These are phyloP conservation scores for Hirundo rustica DNA, from an alignment of 2,797 vertebrate genomes.

Conservation along the genomic window DNA sequence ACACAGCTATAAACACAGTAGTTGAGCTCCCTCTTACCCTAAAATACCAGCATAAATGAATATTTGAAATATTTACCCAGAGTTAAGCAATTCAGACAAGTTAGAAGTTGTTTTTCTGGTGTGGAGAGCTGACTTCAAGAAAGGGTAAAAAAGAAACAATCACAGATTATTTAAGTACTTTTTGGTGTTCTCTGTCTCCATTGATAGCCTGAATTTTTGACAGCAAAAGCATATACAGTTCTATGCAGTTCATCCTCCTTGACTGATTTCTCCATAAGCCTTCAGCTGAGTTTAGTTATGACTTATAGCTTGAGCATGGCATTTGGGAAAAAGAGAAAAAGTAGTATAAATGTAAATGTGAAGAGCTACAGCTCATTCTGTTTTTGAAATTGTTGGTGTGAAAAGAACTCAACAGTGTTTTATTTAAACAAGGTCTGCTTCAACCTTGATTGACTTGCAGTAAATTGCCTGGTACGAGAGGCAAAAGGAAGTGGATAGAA, in stretches of 20 bases:
- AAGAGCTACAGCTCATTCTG: conserved; percentile 79
- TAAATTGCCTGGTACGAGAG: conserved; percentile 84
- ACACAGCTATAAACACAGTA: neutral
- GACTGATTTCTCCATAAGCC: conserved; percentile 45
- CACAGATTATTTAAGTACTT: conserved; percentile 4
- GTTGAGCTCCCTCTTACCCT: neutral
- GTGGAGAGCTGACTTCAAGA: neutral
- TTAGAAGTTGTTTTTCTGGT: neutral
- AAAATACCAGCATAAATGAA: neutral
- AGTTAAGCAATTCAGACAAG: neutral
- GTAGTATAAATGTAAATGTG: conserved; percentile 81
- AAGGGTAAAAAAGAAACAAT: neutral
- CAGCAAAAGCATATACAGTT: conserved; percentile 23
- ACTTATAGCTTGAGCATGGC: conserved; percentile 70
- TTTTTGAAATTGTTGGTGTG: conserved; percentile 82
- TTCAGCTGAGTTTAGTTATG: conserved; percentile 61
- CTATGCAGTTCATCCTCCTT: conserved; percentile 32
- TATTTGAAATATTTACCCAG: neutral
- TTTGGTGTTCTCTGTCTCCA: conserved; percentile 14
- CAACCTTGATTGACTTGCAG: conserved; percentile 86
- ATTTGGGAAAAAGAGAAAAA: conserved; percentile 66
- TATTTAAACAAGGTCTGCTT: conserved; percentile 85
- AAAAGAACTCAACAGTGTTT: conserved; percentile 81
- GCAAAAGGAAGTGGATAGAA: conserved; percentile 82
- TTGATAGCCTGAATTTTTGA: conserved; percentile 27